phyloP scores from a whole-genome alignment of 2,113 vertebrate genomes.

The Illadopsis cleaveri region DNA sequence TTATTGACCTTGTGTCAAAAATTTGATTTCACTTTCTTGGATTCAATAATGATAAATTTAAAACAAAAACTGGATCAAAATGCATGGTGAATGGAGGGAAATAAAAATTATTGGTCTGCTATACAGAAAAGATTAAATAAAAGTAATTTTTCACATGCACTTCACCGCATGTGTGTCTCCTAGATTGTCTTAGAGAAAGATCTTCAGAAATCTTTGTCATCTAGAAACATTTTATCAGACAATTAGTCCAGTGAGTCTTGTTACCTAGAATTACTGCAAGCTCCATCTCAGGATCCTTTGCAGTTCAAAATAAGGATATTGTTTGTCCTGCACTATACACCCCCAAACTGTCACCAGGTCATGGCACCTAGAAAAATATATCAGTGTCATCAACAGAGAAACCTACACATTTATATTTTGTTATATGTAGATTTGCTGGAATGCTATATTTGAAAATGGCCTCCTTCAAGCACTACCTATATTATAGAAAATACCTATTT shows the following conservation, averaged over 20 bases:
- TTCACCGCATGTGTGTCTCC: neutral
- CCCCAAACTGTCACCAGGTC: neutral
- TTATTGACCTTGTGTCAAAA: conserved; percentile 24
- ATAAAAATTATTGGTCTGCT: neutral
- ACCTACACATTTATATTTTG: neutral
- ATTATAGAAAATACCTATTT: neutral
- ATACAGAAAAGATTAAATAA: neutral
- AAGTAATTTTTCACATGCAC: neutral
- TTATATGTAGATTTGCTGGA: neutral
- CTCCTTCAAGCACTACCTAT: neutral
- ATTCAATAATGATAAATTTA: neutral
- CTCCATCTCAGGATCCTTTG: neutral
- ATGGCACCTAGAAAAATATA: neutral
- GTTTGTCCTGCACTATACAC: neutral
- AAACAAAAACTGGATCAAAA: neutral
- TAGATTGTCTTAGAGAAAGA: neutral
- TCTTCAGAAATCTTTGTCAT: neutral
- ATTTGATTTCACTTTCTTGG: neutral
- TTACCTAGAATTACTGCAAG: neutral
- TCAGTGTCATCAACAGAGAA: neutral
- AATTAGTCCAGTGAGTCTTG: neutral
- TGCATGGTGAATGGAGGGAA: neutral
- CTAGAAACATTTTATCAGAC: neutral
- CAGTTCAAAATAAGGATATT: neutral
- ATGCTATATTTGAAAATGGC: neutral